Evolutionary conservation across 2,113 vertebrate genomes (phyloP), one percentile per base, ranked within the genome.

Genomic region (Oreochromis tanganicae): DNA sequence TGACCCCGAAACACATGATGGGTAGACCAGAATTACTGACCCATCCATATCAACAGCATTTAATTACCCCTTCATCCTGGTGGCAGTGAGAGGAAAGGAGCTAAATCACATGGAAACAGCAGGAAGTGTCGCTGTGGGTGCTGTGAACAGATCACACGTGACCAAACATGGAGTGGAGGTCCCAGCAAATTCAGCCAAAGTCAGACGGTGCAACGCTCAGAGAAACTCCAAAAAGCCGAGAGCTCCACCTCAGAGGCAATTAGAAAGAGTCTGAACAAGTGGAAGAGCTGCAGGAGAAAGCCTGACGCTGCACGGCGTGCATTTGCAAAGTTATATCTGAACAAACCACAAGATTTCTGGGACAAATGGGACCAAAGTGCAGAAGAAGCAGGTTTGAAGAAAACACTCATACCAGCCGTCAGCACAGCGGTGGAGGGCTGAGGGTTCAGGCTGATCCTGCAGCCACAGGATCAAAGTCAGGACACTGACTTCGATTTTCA

Each of bases 401-500:
- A 71, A 71, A 71, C 12, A 21, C 63, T 9, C 4, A 2, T 0
- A 3, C 36, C 36, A 41, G 7, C 12, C n/a, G n/a, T 41, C 63
- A 43, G 36, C 36, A 24, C 36, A 41, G 63, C 11, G 3, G 63
- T 0, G 4, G 36, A 68, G 63, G 63, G 19, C 0, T 0, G 6
- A 66, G 34, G 19, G 32, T 13, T 17, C 24, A 0, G 29, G 32
- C 32, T 0, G 9, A 4, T 24, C 36, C n/a, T 41, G 63, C 36
- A 21, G n/a, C 63, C 63, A 14, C 34, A 7, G 1, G 2, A 68
- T 68, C 34, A 41, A 68, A 68, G 34, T 38, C 10, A 68, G 63
- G 63, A 59, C 56, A 17, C 24, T 1, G 24, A 59, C 56, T 59
- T 59, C 7, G 7, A 27, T 9, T 29, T 59, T 19, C 16, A 63